Percentiles rank a stretch among this genome's conserved stretches.
phyloP scores from a whole-genome alignment of 2,113 vertebrate species.

The Uria lomvia region DNA sequence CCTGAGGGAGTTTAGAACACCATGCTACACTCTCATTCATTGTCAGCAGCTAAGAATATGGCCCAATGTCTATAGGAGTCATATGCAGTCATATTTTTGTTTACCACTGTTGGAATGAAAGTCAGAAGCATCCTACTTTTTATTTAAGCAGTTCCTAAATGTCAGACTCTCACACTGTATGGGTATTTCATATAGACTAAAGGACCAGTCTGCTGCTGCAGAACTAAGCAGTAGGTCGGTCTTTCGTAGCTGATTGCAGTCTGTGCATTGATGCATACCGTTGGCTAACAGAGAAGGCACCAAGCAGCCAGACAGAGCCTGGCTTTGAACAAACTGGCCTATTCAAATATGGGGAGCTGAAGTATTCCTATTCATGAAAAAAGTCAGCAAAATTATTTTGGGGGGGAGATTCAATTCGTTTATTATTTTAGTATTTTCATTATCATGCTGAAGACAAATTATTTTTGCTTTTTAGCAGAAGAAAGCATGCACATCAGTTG shows the following conservation, averaged over 20 bases:
- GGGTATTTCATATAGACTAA: neutral
- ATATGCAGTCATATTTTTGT: neutral
- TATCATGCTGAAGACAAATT: neutral
- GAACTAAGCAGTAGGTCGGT: neutral
- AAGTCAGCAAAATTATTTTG: neutral
- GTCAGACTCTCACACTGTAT: neutral
- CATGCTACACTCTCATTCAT: neutral
- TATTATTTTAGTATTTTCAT: neutral
- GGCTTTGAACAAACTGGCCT: neutral
- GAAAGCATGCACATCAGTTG: neutral
- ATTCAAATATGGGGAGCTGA: neutral
- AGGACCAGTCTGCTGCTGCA: neutral
- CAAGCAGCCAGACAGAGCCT: neutral
- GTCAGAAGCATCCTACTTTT: neutral
- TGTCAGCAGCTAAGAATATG: neutral
- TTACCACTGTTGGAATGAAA: neutral
- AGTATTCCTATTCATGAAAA: neutral
- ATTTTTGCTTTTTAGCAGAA: neutral
- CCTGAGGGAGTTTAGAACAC: neutral
- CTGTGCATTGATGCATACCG: neutral
- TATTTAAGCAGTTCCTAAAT: neutral
- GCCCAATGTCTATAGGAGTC: neutral
- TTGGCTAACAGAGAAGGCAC: neutral
- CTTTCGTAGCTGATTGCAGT: neutral
- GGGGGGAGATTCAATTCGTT: neutral